Base-by-base conservation (phyloP, 2,888 invertebrate genomes). In the Atethmia centrago region DNA sequence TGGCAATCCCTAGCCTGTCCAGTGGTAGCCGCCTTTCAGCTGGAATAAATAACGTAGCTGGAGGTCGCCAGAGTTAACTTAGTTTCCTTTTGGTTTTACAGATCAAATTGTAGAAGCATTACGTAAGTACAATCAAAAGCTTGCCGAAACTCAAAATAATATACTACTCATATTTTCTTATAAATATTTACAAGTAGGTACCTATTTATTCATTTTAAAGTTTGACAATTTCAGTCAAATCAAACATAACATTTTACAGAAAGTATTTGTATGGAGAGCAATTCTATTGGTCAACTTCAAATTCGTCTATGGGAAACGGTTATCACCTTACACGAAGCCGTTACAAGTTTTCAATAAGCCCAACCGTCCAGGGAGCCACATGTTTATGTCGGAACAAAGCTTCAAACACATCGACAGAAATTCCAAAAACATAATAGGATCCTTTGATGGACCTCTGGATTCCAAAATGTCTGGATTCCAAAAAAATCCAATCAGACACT, bases 401-500 rank as follows among this genome's bases (percentile, higher is more conserved):
- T 7, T 51, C 75, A 49, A 61, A 58, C 40, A 67, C 61, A 74
- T 65, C 67, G 70, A 47, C 65, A 69, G 53, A 74, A 62, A 68
- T 80, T 64, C 70, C 31, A 47, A 71, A 75, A 81, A 74, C 51
- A 53, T 69, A 81, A 84, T 76, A 70, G 56, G 19, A 85, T 83
- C 79, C 80, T 72, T 76, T 83, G 71, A 85, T 76, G 61, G 36
- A 85, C 59, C 40, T 55, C n/a, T 64, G 71, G 25, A 64, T 85
- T 53, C 64, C 64, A 77, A 81, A 72, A 47, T 69, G 70, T 66
- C 73, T 71, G 63, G 40, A 66, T 79, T 77, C 36, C 21, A 78
- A 81, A 85, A 87, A 87, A 82, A 87, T 79, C 85, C 81, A 87
- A 88, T 85, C 84, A 82, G 55, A 75, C 71, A 85, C 80, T 77